Conservation (phyloP, 2,797 vertebrate genomes). For the Somateria mollissima region DNA sequence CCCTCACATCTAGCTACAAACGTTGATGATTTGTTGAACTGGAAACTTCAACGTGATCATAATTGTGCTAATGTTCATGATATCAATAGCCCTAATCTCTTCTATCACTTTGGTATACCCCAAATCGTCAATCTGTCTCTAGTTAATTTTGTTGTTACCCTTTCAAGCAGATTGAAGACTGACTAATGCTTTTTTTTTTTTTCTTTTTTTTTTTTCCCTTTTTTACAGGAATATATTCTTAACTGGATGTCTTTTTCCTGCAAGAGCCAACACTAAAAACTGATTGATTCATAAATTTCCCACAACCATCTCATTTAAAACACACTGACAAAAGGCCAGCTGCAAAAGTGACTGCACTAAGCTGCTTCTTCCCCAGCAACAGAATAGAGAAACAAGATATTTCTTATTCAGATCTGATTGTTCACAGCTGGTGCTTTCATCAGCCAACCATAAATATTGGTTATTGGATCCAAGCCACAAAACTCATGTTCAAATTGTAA, state of each 20-base stretch:
- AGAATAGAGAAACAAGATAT: slow-evolving; percentile 12
- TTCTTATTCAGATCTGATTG: not conserved
- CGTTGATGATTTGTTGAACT: not conserved
- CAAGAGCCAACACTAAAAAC: not conserved
- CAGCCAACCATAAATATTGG: slow-evolving; percentile 18
- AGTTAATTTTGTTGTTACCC: not conserved
- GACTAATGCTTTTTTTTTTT: not conserved
- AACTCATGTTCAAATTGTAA: slow-evolving; percentile 1
- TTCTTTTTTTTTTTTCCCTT: not conserved
- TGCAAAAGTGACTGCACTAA: slow-evolving; percentile 3
- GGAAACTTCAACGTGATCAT: not conserved
- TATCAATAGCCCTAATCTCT: not conserved
- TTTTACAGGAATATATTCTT: not conserved
- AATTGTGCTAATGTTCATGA: not conserved
- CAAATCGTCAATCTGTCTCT: not conserved
- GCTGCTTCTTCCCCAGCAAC: not conserved
- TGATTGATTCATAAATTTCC: not conserved
- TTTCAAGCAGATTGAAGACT: not conserved
- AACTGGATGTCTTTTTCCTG: not conserved
- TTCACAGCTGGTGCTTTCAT: slow-evolving; percentile 21
- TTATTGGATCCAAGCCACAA: not conserved
- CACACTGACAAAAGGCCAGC: slow-evolving; percentile 19
- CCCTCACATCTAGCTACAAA: not conserved
- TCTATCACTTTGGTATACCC: not conserved
- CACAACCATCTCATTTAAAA: not conserved